A percentile compares a stretch with the other conserved stretches of the same genome.
These are phyloP conservation scores for Erannis defoliaria DNA, from an alignment of 2,888 invertebrate species.

Conservation along the genomic window DNA sequence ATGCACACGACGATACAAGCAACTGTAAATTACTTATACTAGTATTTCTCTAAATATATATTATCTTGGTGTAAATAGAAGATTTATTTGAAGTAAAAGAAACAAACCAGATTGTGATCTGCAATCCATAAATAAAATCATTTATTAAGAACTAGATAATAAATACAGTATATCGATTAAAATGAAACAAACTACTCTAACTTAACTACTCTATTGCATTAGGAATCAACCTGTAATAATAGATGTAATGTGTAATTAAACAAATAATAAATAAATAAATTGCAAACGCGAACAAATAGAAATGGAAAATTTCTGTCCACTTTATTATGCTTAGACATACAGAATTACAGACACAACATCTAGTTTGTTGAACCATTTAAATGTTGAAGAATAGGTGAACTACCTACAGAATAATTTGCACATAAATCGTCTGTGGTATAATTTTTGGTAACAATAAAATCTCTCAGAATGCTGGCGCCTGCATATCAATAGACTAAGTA, in stretches of 20 bases:
- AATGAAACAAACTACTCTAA: too few relatives aligned
- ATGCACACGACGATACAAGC: too few relatives aligned
- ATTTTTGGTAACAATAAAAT: constrained; percentile 55
- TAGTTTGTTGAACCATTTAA: constrained; percentile 14
- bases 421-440: constrained; percentile 62
- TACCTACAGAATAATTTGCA: constrained; percentile 51
- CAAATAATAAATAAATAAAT: too few relatives aligned
- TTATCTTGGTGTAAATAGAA: too few relatives aligned
- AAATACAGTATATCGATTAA: constrained; percentile 1
- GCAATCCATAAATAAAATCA: background rate
- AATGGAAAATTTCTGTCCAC: constrained; percentile 2
- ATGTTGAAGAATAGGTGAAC: constrained; percentile 31
- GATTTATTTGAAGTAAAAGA: background rate
- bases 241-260: too few relatives aligned
- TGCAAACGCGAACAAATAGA: constrained; percentile 1
- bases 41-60: too few relatives aligned
- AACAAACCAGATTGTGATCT: background rate
- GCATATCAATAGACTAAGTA: constrained; percentile 54
- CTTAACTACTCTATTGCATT: too few relatives aligned
- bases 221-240: too few relatives aligned
- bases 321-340: background rate
- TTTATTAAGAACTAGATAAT: background rate
- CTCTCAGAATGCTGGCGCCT: constrained; percentile 63
- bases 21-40: too few relatives aligned
- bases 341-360: constrained; percentile 9